Base-by-base conservation (phyloP, 2,888 invertebrate species). In the Xanthorhoe designata region DNA sequence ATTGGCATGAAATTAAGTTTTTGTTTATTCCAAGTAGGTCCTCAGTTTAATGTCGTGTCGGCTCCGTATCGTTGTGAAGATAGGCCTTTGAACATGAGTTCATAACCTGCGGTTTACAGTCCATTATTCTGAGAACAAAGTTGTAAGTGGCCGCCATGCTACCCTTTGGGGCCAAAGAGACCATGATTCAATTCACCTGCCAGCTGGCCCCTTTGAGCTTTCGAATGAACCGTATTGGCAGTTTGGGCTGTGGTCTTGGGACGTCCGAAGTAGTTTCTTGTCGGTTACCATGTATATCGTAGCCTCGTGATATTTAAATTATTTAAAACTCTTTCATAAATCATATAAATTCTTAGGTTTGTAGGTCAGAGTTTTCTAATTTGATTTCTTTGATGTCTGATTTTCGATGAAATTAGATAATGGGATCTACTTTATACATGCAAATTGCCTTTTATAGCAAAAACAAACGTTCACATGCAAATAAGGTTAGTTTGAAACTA, bases 61-160 rank as follows among this genome's bases (percentile, higher is more conserved):
- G 55, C 19, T 13, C 55, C 51, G 60, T 51, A 35, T 8, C 56
- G 56, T 56, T 24, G 38, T 18, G 50, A 47, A 56, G 54, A 56
- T 18, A 64, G 55, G 19, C 61, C 2, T 50, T 70, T 67, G 73
- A 78, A 76, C 75, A 71, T 71, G 84, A 86, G 78, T 86, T 83
- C 80, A 82, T 81, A 82, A 76, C 78, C 73, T 84, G 88, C 78
- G 88, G 88, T 86, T 79, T 79, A 75, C 73, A 78, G 80, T 88
- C 90, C 90, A 91, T 91, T 90, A 91, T 90, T 87, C 82, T 69
- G 80, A 82, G 84, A 78, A 83, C 85, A 81, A 86, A 90, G 88
- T 89, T 89, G 80, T 82, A 83, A 89, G 89, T 87, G 88, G 76
- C 64, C 61, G 55, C 75, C 73, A 38, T 38, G 75, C 74, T 77